Evolutionary conservation across 2,797 vertebrate genomes (phyloP), one percentile per base, ranked within the genome.

Genomic region (Cyprinodon diabolis): DNA sequence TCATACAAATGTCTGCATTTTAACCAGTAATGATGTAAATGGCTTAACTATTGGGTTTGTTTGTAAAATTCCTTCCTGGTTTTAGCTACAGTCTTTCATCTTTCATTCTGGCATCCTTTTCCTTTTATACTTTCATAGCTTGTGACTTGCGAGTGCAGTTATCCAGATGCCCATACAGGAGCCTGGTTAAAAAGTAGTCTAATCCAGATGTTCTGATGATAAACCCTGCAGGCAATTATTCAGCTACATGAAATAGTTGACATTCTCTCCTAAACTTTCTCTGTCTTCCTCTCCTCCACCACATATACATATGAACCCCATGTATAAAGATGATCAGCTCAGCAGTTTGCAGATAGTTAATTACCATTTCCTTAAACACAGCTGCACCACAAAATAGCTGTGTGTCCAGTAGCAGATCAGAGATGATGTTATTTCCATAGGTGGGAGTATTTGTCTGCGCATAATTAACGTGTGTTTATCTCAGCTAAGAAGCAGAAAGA

Each of bases 141-240:
- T n/a, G 54, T 37, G 25, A 40, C 72, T 66, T 0, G 8, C 17
- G 62, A 73, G 70, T 62, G 37, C 66, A 55, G 68, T 68, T 54
- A 7, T 54, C 1, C 72, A 9, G 70, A 43, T 21, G 51, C 70
- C 58, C 68, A 37, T 63, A 47, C 69, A 21, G 68, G 63, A 66
- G 67, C 65, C 68, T 45, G 12, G 30, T 74, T 73, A 74, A 80
- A 82, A 67, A 72, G 66, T 10, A 10, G 19, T 37, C 72, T 76
- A 71, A 83, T 82, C 70, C 25, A 30, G 74, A 81, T 63, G 74
- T 78, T 78, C 74, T 76, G 84, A 84, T 87, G 80, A 86, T 55
- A 77, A 56, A 68, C 25, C 68, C 73, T 55, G 81, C 5, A 35
- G 82, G 62, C 49, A 49, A 73, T 73, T 82, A 82, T 82, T 77